A percentile compares a stretch with the other conserved stretches of the same genome.
Evolutionary conservation across 2,113 vertebrate species (phyloP).

Genomic region (Clarias batrachus): DNA sequence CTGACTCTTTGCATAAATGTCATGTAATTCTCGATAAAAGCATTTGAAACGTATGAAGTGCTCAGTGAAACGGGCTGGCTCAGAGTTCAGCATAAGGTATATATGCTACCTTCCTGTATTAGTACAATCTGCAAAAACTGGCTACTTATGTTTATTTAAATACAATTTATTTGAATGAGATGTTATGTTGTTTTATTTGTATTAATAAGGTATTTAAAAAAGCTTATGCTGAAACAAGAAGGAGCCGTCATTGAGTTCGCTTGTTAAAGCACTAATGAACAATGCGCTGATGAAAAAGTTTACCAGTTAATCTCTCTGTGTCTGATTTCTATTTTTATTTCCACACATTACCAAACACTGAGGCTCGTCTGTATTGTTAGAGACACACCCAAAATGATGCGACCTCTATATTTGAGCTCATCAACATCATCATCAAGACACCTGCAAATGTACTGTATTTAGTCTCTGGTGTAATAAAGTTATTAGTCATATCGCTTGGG

Average conservation of each 20-base stretch:
- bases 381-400: constrained; percentile 31
- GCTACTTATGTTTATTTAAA: no score
- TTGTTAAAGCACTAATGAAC: not conserved
- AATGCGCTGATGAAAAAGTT: not conserved
- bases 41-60: no score
- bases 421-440: constrained; percentile 8
- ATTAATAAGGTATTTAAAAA: not conserved
- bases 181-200: not conserved
- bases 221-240: not conserved
- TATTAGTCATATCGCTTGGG: constrained; percentile 25
- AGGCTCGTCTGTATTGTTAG: not conserved
- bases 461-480: constrained; percentile 21
- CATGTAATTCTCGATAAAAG: no score
- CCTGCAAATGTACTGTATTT: constrained; percentile 13
- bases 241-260: no score
- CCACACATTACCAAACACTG: constrained; percentile 6
- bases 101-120: not conserved
- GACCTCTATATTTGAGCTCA: not conserved
- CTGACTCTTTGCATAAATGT: no score
- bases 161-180: not conserved
- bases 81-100: not conserved
- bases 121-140: not conserved
- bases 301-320: not conserved
- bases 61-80: no score
- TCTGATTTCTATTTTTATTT: constrained; percentile 22